A percentile compares a stretch with the other conserved stretches of the same genome.
Evolutionary conservation across 2,797 vertebrate species (phyloP).

Genomic region (Enteromius afrohamiltoni): DNA sequence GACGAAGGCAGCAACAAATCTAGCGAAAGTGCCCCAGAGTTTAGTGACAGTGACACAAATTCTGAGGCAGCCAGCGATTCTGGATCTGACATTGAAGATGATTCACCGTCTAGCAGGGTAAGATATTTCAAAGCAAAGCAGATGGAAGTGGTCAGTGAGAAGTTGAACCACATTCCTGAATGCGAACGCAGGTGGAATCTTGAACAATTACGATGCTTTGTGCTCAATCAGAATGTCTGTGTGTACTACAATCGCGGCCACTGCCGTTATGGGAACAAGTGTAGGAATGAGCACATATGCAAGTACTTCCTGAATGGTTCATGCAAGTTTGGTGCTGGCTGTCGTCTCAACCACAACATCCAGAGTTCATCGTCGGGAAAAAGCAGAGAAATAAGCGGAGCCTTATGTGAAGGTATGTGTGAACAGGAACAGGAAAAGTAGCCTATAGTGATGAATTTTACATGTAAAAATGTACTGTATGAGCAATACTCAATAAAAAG

Average conservation of each 20-base stretch:
- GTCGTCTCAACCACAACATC: slow-evolving; percentile 64
- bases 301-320: slow-evolving; percentile 62
- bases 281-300: slow-evolving; percentile 69
- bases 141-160: too few species aligned
- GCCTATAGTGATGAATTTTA: not conserved
- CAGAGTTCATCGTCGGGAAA: not conserved
- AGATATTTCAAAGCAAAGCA: not conserved
- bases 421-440: not conserved
- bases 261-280: slow-evolving; percentile 63
- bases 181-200: not conserved
- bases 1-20: not conserved
- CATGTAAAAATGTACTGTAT: not conserved
- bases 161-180: not conserved
- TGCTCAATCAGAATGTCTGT: slow-evolving; percentile 55
- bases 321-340: slow-evolving; percentile 64
- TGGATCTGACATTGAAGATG: not conserved
- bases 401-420: slow-evolving; percentile 42
- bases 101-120: too few species aligned
- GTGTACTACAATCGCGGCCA: slow-evolving; percentile 68
- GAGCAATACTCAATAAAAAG: not conserved
- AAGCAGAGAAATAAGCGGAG: not conserved
- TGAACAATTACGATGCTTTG: not conserved
- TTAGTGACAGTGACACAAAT: slow-evolving; percentile 25
- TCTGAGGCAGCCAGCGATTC: not conserved
- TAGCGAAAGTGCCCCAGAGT: not conserved